A percentile compares a stretch with the other conserved stretches of the same genome.
Evolutionary conservation across 2,888 invertebrate species (phyloP).

Genomic region (Antheraea yamamai): DNA sequence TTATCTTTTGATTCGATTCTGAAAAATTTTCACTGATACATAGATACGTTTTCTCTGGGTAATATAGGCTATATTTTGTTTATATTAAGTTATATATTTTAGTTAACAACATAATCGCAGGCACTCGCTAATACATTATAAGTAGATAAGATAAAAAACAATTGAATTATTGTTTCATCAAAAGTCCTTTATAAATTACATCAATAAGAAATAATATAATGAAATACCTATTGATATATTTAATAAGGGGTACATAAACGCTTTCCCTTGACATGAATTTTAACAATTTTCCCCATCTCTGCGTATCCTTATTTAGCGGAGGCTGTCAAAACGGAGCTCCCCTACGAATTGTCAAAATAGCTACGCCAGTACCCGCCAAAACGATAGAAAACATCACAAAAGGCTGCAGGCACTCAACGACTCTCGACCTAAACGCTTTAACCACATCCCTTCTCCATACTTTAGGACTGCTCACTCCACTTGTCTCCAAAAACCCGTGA

Average conservation of each 20-base stretch:
- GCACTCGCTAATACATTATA: no score
- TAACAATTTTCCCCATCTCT: constrained; percentile 54
- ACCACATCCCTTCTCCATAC: constrained; percentile 78
- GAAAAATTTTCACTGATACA: no score
- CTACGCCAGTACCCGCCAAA: constrained; percentile 66
- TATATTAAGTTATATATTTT: no score
- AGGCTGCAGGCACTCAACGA: constrained; percentile 70
- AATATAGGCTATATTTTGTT: no score
- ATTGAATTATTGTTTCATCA: not conserved
- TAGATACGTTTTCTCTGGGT: no score
- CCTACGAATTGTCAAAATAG: constrained; percentile 78
- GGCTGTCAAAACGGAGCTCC: constrained; percentile 71
- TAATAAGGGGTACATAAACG: not conserved
- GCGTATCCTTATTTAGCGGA: constrained; percentile 38
- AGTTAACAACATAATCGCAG: no score
- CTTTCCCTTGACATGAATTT: constrained; percentile 21
- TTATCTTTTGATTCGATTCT: no score
- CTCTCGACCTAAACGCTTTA: constrained; percentile 81
- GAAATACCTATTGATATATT: not conserved
- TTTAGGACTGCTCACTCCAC: constrained; percentile 80
- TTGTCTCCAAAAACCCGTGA: constrained; percentile 79
- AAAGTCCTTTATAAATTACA: not conserved
- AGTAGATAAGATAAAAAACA: not conserved
- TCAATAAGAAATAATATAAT: not conserved
- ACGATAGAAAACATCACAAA: constrained; percentile 78